Conservation (phyloP, 2,797 vertebrate species). For the Gymnoscopelus braueri region DNA sequence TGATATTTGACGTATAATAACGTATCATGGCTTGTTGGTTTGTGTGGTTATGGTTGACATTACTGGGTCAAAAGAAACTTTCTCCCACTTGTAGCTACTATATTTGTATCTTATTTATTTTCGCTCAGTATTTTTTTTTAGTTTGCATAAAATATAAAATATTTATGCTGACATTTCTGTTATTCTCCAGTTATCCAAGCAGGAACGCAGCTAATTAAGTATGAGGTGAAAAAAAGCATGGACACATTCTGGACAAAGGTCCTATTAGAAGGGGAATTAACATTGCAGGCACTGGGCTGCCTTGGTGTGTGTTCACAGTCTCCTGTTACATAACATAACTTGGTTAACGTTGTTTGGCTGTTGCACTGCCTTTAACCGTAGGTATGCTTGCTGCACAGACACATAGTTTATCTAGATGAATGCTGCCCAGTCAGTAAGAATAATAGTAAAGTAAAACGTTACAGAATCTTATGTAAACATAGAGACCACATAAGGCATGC, state of each 20-base stretch:
- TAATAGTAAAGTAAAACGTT: neutral
- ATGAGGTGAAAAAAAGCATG: constrained; percentile 43
- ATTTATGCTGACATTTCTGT: constrained; percentile 12
- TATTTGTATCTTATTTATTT: constrained; percentile 8
- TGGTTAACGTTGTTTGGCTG: constrained; percentile 40
- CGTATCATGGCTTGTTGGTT: constrained; percentile 4
- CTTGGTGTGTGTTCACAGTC: constrained; percentile 54
- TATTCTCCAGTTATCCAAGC: constrained; percentile 19
- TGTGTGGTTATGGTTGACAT: neutral
- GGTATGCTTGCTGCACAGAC: constrained; percentile 33
- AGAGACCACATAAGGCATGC: no score
- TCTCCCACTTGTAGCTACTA: neutral
- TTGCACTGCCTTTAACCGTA: constrained; percentile 33
- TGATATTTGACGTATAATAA: constrained; percentile 12
- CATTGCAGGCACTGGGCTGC: constrained; percentile 59
- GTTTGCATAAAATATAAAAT: constrained; percentile 5
- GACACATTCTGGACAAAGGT: constrained; percentile 58
- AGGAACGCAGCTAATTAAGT: constrained; percentile 50
- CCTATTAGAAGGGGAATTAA: constrained; percentile 61
- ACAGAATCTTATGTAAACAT: neutral
- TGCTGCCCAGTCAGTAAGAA: neutral
- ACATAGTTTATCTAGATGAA: neutral
- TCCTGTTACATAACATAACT: constrained; percentile 49
- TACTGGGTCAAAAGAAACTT: constrained; percentile 14
- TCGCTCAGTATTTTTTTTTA: no score